These are phyloP conservation scores for Nomada fucata DNA, from an alignment of 2,888 invertebrate species.

Conservation along the genomic window DNA sequence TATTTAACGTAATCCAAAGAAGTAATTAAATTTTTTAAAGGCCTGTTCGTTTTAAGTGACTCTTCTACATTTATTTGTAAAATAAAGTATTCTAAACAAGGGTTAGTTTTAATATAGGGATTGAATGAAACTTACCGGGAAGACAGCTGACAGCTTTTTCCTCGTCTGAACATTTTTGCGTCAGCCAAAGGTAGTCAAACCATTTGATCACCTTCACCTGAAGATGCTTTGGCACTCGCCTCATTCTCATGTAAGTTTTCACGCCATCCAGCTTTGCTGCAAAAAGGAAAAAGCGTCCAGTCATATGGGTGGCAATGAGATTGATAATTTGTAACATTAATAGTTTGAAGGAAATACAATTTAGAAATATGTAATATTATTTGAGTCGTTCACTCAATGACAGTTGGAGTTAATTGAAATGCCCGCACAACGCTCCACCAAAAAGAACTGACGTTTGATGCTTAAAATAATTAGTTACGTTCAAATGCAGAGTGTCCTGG, in stretches of 20 bases:
- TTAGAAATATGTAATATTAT: too few relatives aligned
- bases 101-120: background rate
- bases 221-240: slow-evolving; percentile 96
- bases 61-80: background rate
- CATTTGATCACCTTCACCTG: slow-evolving; percentile 99
- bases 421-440: background rate
- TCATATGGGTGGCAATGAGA: background rate
- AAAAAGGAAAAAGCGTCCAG: slow-evolving; percentile 79
- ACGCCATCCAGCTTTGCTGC: slow-evolving; percentile 98
- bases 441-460: background rate
- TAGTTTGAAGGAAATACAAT: too few relatives aligned
- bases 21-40: too few relatives aligned
- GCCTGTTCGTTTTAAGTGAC: too few relatives aligned
- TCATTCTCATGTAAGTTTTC: slow-evolving; percentile 99
- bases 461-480: slow-evolving; percentile 9
- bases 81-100: background rate
- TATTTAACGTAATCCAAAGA: too few relatives aligned
- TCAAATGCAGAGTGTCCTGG: background rate
- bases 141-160: slow-evolving; percentile 97
- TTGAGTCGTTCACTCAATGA: too few relatives aligned
- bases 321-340: too few relatives aligned
- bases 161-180: slow-evolving; percentile 99
- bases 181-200: slow-evolving; percentile 99
- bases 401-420: background rate
- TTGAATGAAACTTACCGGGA: slow-evolving; percentile 86